Evolutionary conservation across 2,888 invertebrate genomes (phyloP), one percentile per base, ranked within the genome.

Genomic region (Operophtera brumata): DNA sequence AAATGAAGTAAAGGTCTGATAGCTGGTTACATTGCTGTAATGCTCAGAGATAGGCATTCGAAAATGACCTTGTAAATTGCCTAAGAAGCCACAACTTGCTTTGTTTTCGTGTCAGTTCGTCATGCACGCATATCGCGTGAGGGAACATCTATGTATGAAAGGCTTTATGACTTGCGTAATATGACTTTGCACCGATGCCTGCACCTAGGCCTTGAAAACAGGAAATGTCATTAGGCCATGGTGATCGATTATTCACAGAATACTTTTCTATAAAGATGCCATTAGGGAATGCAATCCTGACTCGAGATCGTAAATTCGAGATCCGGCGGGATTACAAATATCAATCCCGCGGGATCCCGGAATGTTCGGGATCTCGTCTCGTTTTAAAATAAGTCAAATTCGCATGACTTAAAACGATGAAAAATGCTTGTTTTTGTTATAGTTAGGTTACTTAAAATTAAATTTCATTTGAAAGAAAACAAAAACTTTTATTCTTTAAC

Each of bases 161-260:
- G 25, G 32, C 36, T 30, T 30, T 11, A 20, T 12, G 9, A 40
- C 25, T 57, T 54, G 30, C 43, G 40, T 44, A 52, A 50, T 25
- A n/a, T 42, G 35, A 51, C 57, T 55, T 57, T 57, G 50, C 45
- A 54, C 46, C 41, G 48, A 47, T 51, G 41, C 36, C 53, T 51
- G 40, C 47, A 44, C n/a, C n/a, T n/a, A n/a, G n/a, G 62, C 58
- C 60, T 61, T 62, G 58, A 57, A 47, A 36, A 56, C 14, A 9
- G 25, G 35, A 62, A 62, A 62, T 57, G 52, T 34, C 54, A 46
- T 40, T 26, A 13, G 55, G 55, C 48, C 57, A 54, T 9, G 48
- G 53, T 45, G 12, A 47, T 28, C 13, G 26, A 25, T 12, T 0
- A 11, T 13, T 13, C 30, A 30, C 30, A 30, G 1, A 6, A 30